Evolutionary conservation across 1,140 invertebrate species (phyloP).

Genomic region (Reticulitermes speratus): DNA sequence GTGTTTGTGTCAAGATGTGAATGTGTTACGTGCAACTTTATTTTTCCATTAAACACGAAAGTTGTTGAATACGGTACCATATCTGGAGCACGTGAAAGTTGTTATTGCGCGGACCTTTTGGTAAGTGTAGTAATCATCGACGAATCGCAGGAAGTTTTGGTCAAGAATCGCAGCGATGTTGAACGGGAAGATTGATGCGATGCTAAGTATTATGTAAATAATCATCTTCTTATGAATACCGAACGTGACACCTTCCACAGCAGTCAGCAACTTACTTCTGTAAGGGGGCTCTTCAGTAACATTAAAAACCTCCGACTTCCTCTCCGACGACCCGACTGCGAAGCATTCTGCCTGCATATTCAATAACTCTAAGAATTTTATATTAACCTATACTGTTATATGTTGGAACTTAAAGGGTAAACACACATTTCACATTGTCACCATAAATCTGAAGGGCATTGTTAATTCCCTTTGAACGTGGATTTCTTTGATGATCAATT

Average conservation of each 20-base stretch:
- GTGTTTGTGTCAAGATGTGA: too few species aligned
- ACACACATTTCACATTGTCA: not conserved
- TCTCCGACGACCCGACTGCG: too few species aligned
- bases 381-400: too few species aligned
- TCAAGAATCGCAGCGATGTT: not conserved
- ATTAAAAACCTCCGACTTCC: too few species aligned
- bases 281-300: too few species aligned
- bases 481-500: slow-evolving; percentile 3
- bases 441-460: not conserved
- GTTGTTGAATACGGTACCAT: not conserved
- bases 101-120: not conserved
- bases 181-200: not conserved
- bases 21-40: too few species aligned
- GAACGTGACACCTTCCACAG: not conserved
- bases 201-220: not conserved
- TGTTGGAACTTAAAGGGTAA: too few species aligned
- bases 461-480: not conserved
- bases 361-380: too few species aligned
- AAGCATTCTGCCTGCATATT: too few species aligned
- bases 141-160: not conserved
- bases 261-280: too few species aligned
- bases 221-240: not conserved
- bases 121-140: not conserved
- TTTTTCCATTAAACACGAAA: too few species aligned
- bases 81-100: not conserved